Conservation (phyloP, 2,113 vertebrate genomes). For the Aspiorhynchus laticeps region DNA sequence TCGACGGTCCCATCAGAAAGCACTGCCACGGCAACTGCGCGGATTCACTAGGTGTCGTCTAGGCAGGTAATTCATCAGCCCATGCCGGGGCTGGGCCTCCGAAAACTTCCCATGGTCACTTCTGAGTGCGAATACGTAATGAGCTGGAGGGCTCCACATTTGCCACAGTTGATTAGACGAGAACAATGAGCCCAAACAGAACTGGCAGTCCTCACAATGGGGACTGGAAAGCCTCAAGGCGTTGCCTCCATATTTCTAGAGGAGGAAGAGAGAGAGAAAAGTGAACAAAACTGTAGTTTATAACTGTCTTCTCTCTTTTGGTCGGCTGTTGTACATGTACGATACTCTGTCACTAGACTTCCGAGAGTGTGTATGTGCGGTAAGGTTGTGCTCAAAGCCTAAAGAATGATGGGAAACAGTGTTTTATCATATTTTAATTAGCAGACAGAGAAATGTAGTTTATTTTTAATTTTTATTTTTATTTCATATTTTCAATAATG, state of each 20-base stretch:
- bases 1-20: conserved; percentile 6
- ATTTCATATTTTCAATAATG: background rate
- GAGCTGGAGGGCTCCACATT: conserved; percentile 85
- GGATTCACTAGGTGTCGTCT: conserved; percentile 49
- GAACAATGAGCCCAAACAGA: conserved; percentile 91
- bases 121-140: conserved; percentile 82
- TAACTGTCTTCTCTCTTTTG: background rate
- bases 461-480: too few species aligned
- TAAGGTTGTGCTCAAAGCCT: background rate
- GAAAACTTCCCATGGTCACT: conserved; percentile 86
- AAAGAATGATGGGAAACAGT: background rate
- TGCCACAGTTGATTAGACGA: conserved; percentile 86
- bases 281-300: conserved; percentile 13
- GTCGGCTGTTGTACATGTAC: background rate
- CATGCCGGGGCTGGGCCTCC: conserved; percentile 62
- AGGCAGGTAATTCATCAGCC: conserved; percentile 76
- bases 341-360: conserved; percentile 2
- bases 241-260: conserved; percentile 79
- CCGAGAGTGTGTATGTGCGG: background rate
- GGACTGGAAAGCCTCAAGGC: conserved; percentile 84
- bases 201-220: conserved; percentile 78
- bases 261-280: conserved; percentile 47
- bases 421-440: background rate
- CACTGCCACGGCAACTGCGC: conserved; percentile 23
- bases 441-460: background rate